Evolutionary conservation across 2,888 invertebrate genomes (phyloP).

Genomic region (Luffia ferchaultella): DNA sequence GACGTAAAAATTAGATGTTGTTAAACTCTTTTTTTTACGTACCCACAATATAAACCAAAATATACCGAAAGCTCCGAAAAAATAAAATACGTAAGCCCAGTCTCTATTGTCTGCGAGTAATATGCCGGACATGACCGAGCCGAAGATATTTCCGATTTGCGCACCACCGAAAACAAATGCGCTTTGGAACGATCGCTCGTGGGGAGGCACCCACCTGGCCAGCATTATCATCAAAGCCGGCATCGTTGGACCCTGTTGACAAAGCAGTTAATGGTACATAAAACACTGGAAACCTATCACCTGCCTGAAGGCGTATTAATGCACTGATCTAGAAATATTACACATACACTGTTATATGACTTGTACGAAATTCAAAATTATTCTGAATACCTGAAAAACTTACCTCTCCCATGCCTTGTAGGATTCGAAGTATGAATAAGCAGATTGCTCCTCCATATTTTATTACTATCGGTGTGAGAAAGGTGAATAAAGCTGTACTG

Average conservation of each 20-base stretch:
- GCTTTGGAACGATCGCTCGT: constrained; percentile 66
- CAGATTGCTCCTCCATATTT: constrained; percentile 61
- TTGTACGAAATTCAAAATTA: too few relatives aligned
- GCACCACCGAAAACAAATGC: constrained; percentile 69
- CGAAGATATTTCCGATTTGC: constrained; percentile 65
- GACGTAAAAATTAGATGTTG: too few relatives aligned
- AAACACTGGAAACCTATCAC: too few relatives aligned
- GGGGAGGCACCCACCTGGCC: constrained; percentile 69
- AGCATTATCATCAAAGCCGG: constrained; percentile 71
- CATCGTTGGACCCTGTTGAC: constrained; percentile 74
- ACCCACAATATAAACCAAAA: constrained; percentile 65
- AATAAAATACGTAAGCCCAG: constrained; percentile 69
- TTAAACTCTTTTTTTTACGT: too few relatives aligned
- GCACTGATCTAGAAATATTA: too few relatives aligned
- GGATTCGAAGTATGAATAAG: constrained; percentile 65
- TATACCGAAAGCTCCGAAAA: constrained; percentile 66
- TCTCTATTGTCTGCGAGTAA: constrained; percentile 57
- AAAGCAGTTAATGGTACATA: not conserved
- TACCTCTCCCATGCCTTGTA: constrained; percentile 85
- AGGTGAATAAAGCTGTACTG: constrained; percentile 81
- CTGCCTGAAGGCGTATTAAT: too few relatives aligned
- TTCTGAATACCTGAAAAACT: too few relatives aligned
- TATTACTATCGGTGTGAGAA: constrained; percentile 81
- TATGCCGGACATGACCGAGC: constrained; percentile 63
- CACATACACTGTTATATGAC: too few relatives aligned